Evolutionary conservation across 2,888 invertebrate species (phyloP).

Genomic region (Monopis laevigella): DNA sequence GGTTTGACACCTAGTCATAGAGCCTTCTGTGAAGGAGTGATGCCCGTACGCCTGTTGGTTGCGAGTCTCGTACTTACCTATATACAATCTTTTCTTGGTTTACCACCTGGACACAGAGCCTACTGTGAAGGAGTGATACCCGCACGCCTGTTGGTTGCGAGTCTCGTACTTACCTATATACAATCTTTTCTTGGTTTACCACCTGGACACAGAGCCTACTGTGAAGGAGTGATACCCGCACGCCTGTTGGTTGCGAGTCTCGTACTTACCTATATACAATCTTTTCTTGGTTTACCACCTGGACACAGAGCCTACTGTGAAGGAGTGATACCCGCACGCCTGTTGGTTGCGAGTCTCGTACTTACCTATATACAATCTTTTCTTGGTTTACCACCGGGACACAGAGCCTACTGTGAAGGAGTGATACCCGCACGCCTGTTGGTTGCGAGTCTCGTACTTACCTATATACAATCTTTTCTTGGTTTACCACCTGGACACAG

Average conservation of each 20-base stretch:
- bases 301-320: slow-evolving; percentile 80
- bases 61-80: slow-evolving; percentile 83
- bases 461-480: slow-evolving; percentile 86
- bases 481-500: slow-evolving; percentile 86
- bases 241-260: slow-evolving; percentile 82
- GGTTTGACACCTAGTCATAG: no score
- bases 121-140: slow-evolving; percentile 89
- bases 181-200: slow-evolving; percentile 87
- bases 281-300: slow-evolving; percentile 89
- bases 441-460: no score
- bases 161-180: slow-evolving; percentile 86
- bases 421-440: no score
- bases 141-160: slow-evolving; percentile 82
- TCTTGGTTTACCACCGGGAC: no score
- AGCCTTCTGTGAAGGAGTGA: no score
- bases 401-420: no score
- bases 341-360: no score
- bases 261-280: slow-evolving; percentile 89
- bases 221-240: slow-evolving; percentile 91
- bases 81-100: slow-evolving; percentile 83
- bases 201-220: slow-evolving; percentile 79
- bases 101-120: slow-evolving; percentile 86
- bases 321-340: slow-evolving; percentile 86
- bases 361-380: no score
- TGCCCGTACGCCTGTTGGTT: no score